Base-by-base conservation (phyloP, 2,797 vertebrate species). In the Steatocranus sp. region DNA sequence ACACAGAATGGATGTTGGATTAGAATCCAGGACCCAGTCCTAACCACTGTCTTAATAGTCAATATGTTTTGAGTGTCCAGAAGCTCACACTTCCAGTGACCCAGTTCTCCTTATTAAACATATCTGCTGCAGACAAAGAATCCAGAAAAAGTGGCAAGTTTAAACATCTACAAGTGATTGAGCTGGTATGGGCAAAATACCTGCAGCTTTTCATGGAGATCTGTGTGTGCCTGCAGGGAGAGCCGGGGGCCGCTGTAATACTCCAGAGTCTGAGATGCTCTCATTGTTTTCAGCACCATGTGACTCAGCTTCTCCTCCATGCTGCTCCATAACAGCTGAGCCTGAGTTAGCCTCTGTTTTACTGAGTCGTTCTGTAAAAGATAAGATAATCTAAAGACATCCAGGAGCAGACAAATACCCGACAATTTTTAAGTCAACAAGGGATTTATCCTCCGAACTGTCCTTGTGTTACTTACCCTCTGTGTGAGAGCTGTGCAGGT, bases 131-230 rank as follows among this genome's bases (percentile, higher is more conserved):
- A 61, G 30, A 23, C 56, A 63, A 4, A 20, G 23, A 23, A 66
- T 38, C 61, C 61, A 66, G n/a, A 41, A 41, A 43, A 68, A 68
- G 54, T 18, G 38, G 38, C 0, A 2, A 5, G 38, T 70, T 27
- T 27, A 70, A 70, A 46, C 10, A 46, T 46, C 66, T 48, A 46
- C 15, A n/a, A 30, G 15, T 18, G 41, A 73, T 18, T 15, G 11
- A 73, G 41, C 23, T 18, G 7, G 3, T 3, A 3, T 5, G 17
- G 15, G 41, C 11, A 18, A 27, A 1, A 41, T 91, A 99, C 98
- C 98, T 98, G 96, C 11, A 98, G 96, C 75, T 80, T 93, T 46
- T 94, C 82, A 20, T 96, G 91, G 23, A 94, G 93, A 1, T 78
- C 83, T 76, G 83, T 86, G 86, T 97, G 89, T n/a, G 95, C 92